Percentiles rank a stretch among this genome's conserved stretches.
Evolutionary conservation across 1,140 invertebrate species (phyloP).

Genomic region (Drosophila tani): DNA sequence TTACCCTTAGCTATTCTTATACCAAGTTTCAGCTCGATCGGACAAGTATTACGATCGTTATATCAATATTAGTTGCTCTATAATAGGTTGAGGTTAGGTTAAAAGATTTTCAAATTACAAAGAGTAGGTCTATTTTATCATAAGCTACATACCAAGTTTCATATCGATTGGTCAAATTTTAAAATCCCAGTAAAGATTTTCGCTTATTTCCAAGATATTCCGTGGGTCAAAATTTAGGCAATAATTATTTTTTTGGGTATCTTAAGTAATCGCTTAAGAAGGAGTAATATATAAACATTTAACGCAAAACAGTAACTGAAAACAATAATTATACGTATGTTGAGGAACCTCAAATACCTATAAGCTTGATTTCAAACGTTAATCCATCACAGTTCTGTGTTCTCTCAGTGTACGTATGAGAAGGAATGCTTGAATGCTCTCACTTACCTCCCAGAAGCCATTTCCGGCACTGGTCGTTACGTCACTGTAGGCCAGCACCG

Average conservation of each 20-base stretch:
- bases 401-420: slow-evolving; percentile 31
- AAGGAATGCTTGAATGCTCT: slow-evolving; percentile 74
- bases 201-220: background rate
- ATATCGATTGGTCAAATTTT: background rate
- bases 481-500: slow-evolving; percentile 93
- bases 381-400: background rate
- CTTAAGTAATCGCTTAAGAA: too few relatives aligned
- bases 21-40: background rate
- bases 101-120: background rate
- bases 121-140: background rate
- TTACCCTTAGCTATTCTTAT: background rate
- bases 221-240: too few relatives aligned
- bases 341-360: too few relatives aligned
- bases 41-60: background rate
- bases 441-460: slow-evolving; percentile 94
- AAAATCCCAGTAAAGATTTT: background rate
- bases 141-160: background rate
- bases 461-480: slow-evolving; percentile 89
- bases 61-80: background rate
- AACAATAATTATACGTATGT: too few relatives aligned
- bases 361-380: background rate
- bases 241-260: too few relatives aligned
- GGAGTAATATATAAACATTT: too few relatives aligned
- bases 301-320: too few relatives aligned
- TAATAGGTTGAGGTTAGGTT: background rate